Evolutionary conservation across 2,113 vertebrate species (phyloP).

Genomic region (Myrmecobius fasciatus): DNA sequence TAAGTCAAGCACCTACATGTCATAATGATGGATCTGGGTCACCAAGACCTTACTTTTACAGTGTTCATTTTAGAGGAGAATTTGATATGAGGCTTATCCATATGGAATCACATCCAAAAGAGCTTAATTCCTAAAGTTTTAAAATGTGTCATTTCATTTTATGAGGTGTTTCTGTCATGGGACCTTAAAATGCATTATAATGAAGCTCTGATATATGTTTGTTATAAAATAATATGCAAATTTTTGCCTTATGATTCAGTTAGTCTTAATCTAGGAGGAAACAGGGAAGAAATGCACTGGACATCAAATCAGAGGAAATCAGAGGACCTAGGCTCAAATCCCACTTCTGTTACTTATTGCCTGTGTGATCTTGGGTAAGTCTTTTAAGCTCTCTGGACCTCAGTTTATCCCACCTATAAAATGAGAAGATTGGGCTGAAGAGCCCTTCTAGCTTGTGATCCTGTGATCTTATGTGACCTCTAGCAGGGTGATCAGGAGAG

Average conservation of each 20-base stretch:
- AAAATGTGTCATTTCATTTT: neutral
- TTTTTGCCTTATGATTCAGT: slow-evolving; percentile 22
- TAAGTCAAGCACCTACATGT: neutral
- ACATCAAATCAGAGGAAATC: neutral
- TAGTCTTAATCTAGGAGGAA: neutral
- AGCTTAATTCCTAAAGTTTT: neutral
- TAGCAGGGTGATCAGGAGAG: neutral
- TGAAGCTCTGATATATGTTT: neutral
- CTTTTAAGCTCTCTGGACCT: neutral
- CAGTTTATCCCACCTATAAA: neutral
- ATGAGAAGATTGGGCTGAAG: neutral
- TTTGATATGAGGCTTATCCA: slow-evolving; percentile 3
- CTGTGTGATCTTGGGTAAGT: neutral
- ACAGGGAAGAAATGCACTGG: neutral
- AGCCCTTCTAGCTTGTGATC: neutral
- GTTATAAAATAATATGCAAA: neutral
- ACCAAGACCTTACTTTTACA: neutral
- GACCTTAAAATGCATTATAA: neutral
- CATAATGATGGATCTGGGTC: neutral
- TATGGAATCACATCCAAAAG: slow-evolving; percentile 2
- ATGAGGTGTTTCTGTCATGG: neutral
- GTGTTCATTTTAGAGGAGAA: slow-evolving; percentile 15
- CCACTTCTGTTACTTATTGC: neutral
- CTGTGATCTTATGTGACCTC: neutral
- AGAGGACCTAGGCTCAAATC: neutral